Percentiles rank a stretch among this genome's conserved stretches.
Conservation (phyloP, 2,888 invertebrate genomes). For the Cataglyphis cursor region DNA sequence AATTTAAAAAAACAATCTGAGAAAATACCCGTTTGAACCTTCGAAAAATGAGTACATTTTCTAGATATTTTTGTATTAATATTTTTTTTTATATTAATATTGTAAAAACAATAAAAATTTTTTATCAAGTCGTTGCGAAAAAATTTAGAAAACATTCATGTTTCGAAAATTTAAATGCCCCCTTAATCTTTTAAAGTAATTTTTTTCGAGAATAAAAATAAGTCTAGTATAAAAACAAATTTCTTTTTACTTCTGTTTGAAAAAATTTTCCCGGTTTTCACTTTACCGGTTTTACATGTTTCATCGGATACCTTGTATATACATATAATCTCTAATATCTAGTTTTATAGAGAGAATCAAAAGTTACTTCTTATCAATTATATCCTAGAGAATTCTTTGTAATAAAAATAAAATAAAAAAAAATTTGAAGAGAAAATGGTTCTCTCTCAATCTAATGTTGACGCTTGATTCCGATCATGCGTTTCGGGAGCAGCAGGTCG, state of each 20-base stretch:
- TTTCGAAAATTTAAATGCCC: too few relatives aligned
- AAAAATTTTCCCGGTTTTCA: not conserved
- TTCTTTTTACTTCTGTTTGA: not conserved
- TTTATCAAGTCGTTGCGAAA: too few relatives aligned
- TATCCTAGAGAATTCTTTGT: not conserved
- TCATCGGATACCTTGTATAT: not conserved
- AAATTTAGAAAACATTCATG: too few relatives aligned
- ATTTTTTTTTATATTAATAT: too few relatives aligned
- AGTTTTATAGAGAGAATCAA: not conserved
- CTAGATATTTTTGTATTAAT: too few relatives aligned
- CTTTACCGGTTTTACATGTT: not conserved
- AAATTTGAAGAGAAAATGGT: not conserved
- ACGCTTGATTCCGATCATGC: constrained; percentile 19
- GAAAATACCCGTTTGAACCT: too few relatives aligned
- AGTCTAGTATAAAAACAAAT: not conserved
- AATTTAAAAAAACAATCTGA: not conserved
- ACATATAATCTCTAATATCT: too few relatives aligned
- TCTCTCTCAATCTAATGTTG: not conserved
- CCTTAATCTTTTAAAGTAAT: not conserved
- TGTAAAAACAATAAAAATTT: too few relatives aligned
- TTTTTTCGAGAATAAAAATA: not conserved
- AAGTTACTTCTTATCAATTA: not conserved
- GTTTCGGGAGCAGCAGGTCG: constrained; percentile 22
- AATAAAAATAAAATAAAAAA: not conserved
- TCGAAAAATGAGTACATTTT: too few relatives aligned